Evolutionary conservation across 2,797 vertebrate genomes (phyloP).

Genomic region (Poecilia wingei): DNA sequence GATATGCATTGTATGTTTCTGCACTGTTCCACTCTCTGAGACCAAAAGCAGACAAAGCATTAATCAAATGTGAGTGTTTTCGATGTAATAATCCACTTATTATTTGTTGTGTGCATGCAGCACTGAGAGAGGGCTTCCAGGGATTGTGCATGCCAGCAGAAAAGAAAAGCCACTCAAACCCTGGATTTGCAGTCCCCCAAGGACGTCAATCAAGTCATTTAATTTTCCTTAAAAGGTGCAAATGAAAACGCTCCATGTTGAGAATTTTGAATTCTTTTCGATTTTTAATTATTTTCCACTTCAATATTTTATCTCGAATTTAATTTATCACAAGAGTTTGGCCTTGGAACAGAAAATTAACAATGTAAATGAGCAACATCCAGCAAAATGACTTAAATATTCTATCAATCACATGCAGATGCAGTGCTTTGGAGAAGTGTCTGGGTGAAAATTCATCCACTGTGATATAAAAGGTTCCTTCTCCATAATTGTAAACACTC

Average conservation of each 20-base stretch:
- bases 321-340: not conserved
- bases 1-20: conserved; percentile 60
- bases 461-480: not conserved
- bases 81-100: conserved; percentile 66
- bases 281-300: not conserved
- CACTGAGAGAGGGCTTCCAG: conserved; percentile 23
- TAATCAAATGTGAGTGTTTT: conserved; percentile 60
- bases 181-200: conserved; percentile 44
- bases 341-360: not conserved
- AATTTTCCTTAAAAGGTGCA: conserved; percentile 48
- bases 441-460: not conserved
- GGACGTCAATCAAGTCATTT: conserved; percentile 57
- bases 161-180: conserved; percentile 25
- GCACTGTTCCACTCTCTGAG: conserved; percentile 30
- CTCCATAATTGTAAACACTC: not conserved
- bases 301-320: not conserved
- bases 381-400: not conserved
- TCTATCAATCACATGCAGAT: not conserved
- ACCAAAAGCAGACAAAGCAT: conserved; percentile 71
- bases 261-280: not conserved
- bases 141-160: conserved; percentile 14
- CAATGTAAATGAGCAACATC: not conserved
- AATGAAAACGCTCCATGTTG: conserved; percentile 11
- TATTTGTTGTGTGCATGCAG: conserved; percentile 44
- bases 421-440: not conserved